Conservation (phyloP, 2,113 vertebrate species). For the Limanda limanda region DNA sequence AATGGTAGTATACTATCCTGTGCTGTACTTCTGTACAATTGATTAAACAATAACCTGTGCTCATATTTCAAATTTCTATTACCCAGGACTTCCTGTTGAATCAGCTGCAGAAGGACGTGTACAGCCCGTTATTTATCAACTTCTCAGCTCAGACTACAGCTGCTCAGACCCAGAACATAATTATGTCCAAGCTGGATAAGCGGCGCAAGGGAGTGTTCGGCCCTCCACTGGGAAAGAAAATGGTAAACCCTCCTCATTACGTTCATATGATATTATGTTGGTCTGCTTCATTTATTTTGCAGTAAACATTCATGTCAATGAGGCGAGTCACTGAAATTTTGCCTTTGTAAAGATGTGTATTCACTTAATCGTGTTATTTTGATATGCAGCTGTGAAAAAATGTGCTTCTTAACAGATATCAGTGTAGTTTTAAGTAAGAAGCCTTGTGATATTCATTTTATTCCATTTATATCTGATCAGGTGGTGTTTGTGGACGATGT, state of each 20-base stretch:
- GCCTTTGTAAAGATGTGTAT: not conserved
- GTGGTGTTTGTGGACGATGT: conserved; percentile 95
- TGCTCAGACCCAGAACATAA: conserved; percentile 91
- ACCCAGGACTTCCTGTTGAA: conserved; percentile 91
- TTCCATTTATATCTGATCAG: conserved; percentile 66
- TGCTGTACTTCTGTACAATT: not conserved
- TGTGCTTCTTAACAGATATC: not conserved
- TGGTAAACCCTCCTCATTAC: conserved; percentile 77
- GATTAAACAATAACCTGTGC: conserved; percentile 24
- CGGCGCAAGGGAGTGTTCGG: conserved; percentile 90
- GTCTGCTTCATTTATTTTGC: no score
- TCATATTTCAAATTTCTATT: conserved; percentile 40
- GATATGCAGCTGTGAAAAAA: not conserved
- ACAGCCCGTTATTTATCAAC: conserved; percentile 91
- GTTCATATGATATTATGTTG: conserved; percentile 1
- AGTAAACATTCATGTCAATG: no score
- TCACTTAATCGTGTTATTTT: not conserved
- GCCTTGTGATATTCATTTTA: no score
- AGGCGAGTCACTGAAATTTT: not conserved
- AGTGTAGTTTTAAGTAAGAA: not conserved
- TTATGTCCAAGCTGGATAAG: conserved; percentile 93
- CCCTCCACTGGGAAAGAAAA: conserved; percentile 89
- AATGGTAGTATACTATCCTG: not conserved
- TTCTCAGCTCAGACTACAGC: conserved; percentile 95
- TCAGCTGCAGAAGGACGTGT: conserved; percentile 87